Percentiles rank a stretch among this genome's conserved stretches.
Conservation (phyloP, 1,140 invertebrate genomes). For the Calycopis cecrops region DNA sequence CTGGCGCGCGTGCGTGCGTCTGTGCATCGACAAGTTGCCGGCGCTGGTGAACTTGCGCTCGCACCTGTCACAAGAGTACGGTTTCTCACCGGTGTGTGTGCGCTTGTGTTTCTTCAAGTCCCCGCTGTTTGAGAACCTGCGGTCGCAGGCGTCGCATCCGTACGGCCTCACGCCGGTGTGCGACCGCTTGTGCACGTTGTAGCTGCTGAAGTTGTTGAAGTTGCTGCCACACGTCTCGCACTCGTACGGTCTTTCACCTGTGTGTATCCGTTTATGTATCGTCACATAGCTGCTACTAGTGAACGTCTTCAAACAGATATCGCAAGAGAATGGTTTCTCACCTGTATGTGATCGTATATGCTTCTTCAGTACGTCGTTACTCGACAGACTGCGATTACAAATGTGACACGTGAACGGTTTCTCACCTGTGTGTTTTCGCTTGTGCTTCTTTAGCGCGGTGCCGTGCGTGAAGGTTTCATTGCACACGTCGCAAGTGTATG, state of each 20-base stretch:
- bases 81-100: neutral
- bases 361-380: neutral
- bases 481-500: slow-evolving; percentile 1
- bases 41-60: neutral
- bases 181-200: neutral
- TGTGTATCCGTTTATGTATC: too few species aligned
- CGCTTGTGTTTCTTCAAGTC: neutral
- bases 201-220: neutral
- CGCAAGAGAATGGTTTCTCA: too few species aligned
- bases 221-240: neutral
- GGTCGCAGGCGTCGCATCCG: neutral
- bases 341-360: neutral
- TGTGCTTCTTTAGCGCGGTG: neutral
- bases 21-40: too few species aligned
- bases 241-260: neutral
- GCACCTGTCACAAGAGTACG: neutral
- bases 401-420: neutral
- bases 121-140: neutral
- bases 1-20: too few species aligned
- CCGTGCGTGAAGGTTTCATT: neutral
- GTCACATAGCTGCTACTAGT: too few species aligned
- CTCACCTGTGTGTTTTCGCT: neutral
- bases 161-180: slow-evolving; percentile 2
- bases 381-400: neutral
- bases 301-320: too few species aligned